Conservation (phyloP, 2,113 vertebrate species). For the Steatornis caripensis region DNA sequence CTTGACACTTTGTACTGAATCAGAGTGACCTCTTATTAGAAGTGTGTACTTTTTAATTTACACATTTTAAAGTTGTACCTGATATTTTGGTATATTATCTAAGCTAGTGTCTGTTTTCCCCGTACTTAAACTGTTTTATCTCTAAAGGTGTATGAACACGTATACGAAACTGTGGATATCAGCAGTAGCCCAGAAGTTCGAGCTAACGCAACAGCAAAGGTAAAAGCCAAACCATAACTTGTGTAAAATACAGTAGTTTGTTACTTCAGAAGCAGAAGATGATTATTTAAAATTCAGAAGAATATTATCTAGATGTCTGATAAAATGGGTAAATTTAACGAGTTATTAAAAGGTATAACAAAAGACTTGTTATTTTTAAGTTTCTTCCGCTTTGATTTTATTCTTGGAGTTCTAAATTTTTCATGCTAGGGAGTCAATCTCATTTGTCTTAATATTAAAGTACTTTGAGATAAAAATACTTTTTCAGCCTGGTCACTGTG, state of each 20-base stretch:
- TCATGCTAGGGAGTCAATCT: not conserved
- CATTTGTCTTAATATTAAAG: not conserved
- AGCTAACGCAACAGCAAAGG: conserved; percentile 98
- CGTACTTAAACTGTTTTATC: not conserved
- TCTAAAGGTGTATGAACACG: conserved; percentile 94
- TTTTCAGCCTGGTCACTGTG: not conserved
- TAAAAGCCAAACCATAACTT: conserved; percentile 48
- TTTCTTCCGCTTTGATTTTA: not conserved
- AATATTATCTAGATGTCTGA: not conserved
- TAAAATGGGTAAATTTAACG: not conserved
- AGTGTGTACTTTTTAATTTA: not conserved
- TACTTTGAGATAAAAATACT: not conserved
- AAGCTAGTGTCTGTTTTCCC: not conserved
- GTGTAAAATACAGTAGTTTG: not conserved
- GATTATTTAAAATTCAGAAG: not conserved
- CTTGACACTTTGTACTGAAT: not conserved
- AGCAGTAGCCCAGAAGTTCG: conserved; percentile 96
- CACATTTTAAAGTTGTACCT: not conserved
- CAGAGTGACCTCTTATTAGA: not conserved
- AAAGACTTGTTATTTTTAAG: not conserved
- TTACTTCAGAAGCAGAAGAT: not conserved
- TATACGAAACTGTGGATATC: conserved; percentile 98
- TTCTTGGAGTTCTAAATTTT: not conserved
- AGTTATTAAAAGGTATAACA: not conserved
- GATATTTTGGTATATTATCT: not conserved